A percentile compares a stretch with the other conserved stretches of the same genome.
phyloP scores from a whole-genome alignment of 2,113 vertebrate species.

The Indri indri region DNA sequence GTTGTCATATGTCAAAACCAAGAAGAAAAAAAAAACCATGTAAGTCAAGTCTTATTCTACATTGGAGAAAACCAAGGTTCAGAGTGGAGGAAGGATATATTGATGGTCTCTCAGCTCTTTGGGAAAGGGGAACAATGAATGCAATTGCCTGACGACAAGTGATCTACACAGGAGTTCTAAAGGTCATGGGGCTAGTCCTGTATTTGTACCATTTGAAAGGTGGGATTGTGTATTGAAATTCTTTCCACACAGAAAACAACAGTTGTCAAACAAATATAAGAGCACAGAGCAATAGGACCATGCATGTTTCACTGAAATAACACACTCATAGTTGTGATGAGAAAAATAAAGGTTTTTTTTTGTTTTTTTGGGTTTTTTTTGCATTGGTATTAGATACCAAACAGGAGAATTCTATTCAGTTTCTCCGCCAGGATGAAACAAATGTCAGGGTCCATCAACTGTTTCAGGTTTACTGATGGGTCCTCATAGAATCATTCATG shows the following conservation, averaged over 20 bases:
- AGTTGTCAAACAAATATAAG: background rate
- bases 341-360: background rate
- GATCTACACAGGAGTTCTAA: background rate
- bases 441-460: background rate
- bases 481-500: background rate
- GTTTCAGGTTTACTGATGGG: background rate
- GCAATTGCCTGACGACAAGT: background rate
- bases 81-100: background rate
- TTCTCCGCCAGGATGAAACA: background rate
- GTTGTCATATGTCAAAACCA: background rate
- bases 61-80: background rate
- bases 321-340: background rate
- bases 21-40: background rate
- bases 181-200: background rate
- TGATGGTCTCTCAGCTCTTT: background rate
- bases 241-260: background rate
- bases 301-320: background rate
- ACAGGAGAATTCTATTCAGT: background rate
- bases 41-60: slow-evolving; percentile 26
- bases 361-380: background rate
- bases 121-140: background rate
- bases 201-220: background rate
- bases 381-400: background rate
- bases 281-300: background rate
- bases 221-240: background rate